Conservation (phyloP, 2,888 invertebrate genomes). For the Drosophila putrida region DNA sequence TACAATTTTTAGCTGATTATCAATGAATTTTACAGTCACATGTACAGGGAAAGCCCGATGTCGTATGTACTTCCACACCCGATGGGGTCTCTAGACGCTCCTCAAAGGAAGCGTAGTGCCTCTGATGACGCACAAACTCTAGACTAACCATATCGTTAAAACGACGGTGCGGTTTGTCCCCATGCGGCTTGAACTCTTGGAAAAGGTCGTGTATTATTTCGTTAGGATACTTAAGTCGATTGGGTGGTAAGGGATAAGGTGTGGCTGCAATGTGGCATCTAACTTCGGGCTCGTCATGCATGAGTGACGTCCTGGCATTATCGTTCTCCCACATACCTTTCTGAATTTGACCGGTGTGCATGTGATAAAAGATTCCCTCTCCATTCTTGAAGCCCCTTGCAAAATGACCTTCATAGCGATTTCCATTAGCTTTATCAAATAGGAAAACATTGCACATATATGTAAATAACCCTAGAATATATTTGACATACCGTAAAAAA, state of each 20-base stretch:
- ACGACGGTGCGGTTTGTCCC: slow-evolving; percentile 61
- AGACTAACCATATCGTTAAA: slow-evolving; percentile 71
- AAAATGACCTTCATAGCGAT: slow-evolving; percentile 84
- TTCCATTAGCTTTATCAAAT: slow-evolving; percentile 77
- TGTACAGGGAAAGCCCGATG: slow-evolving; percentile 54
- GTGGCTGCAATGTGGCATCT: slow-evolving; percentile 70
- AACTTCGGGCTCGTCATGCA: slow-evolving; percentile 78
- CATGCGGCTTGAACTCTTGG: slow-evolving; percentile 62
- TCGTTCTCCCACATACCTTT: slow-evolving; percentile 84
- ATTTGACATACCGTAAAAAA: slow-evolving; percentile 75
- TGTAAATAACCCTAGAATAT: not conserved
- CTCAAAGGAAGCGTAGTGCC: slow-evolving; percentile 67
- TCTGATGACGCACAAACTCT: slow-evolving; percentile 64
- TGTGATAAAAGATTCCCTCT: slow-evolving; percentile 83
- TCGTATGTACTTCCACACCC: slow-evolving; percentile 49
- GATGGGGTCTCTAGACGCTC: slow-evolving; percentile 53
- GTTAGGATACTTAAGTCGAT: slow-evolving; percentile 74
- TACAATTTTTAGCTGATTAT: not conserved
- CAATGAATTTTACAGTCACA: slow-evolving; percentile 49
- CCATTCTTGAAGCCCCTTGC: slow-evolving; percentile 83
- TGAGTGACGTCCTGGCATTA: slow-evolving; percentile 78
- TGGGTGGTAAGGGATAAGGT: slow-evolving; percentile 74
- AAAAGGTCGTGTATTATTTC: slow-evolving; percentile 77
- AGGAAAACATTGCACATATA: not conserved
- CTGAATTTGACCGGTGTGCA: slow-evolving; percentile 83